Evolutionary conservation across 2,113 vertebrate species (phyloP).

Genomic region (Apaloderma vittatum): DNA sequence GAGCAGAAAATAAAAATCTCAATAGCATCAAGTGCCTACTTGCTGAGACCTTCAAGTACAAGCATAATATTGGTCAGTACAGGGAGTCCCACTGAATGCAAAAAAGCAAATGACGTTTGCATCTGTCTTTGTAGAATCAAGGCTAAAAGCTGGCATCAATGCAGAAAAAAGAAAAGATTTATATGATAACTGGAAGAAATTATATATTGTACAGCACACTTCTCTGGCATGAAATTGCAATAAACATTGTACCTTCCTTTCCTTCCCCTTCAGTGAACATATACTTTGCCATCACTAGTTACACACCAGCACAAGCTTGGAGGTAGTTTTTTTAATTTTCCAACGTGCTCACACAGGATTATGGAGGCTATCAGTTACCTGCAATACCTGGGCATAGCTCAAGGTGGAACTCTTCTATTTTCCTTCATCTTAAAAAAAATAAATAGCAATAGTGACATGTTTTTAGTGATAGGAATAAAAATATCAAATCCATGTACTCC

Average conservation of each 20-base stretch:
- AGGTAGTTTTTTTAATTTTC: background rate
- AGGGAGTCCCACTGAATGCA: background rate
- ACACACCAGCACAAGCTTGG: background rate
- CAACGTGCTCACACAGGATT: background rate
- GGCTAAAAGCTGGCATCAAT: background rate
- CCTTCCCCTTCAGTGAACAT: background rate
- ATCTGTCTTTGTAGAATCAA: background rate
- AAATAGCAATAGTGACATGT: background rate
- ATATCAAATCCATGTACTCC: background rate
- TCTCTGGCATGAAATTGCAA: background rate
- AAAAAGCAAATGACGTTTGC: background rate
- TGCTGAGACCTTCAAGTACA: background rate
- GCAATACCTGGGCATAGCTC: constrained; percentile 6
- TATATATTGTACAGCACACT: rapidly evolving
- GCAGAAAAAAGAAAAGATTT: background rate
- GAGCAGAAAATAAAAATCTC: background rate
- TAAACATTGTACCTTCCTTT: background rate
- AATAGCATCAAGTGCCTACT: background rate
- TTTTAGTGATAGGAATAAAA: background rate
- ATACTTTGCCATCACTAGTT: background rate
- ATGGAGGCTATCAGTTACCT: background rate
- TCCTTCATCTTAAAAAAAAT: background rate
- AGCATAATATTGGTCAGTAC: background rate
- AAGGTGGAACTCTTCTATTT: constrained; percentile 45
- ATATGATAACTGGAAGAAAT: background rate